Evolutionary conservation across 2,888 invertebrate genomes (phyloP), one percentile per base, ranked within the genome.

Genomic region (Craniophora ligustri): DNA sequence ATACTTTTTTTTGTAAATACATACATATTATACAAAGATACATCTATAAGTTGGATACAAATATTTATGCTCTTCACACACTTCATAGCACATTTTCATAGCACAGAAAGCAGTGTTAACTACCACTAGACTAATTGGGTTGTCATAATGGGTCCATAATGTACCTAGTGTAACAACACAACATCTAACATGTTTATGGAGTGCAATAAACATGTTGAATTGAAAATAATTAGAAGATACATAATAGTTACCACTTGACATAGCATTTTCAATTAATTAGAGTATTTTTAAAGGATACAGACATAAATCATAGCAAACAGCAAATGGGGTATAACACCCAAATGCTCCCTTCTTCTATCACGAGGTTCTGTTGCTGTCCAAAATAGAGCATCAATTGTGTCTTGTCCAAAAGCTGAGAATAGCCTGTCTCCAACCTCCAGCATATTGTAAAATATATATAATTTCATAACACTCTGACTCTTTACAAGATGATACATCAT

Each of bases 391-490:
- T 99, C 99, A 63, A 99, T 97, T 6, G 98, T 98, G 84, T 99
- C 99, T 92, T 99, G 99, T 0, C 99, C 99, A 91, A 99, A 98
- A 23, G 98, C 98, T 51, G 99, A 99, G 82, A 99, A 97, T 67
- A 99, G 91, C 64, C 98, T 95, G 91, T 99, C 99, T 10, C 98
- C 98, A 42, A 99, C 98, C 94, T 99, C 99, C 56, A 99, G 92
- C 99, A 99, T 99, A 87, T 99, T 99, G 89, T 98, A 99, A 93
- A 99, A 99, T 84, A 99, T 99, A 85, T 99, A 99, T 69, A 99
- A 93, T 84, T 99, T 99, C 89, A 99, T 99, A 62, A 99, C 98
- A 68, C 99, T 99, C 85, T 99, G 99, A 78, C 99, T 99, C 86
- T 98, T 98, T 36, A 98, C 97, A 76, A 99, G 94, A 88, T 99